Conservation (phyloP, 2,113 vertebrate genomes). For the Istiophorus platypterus region DNA sequence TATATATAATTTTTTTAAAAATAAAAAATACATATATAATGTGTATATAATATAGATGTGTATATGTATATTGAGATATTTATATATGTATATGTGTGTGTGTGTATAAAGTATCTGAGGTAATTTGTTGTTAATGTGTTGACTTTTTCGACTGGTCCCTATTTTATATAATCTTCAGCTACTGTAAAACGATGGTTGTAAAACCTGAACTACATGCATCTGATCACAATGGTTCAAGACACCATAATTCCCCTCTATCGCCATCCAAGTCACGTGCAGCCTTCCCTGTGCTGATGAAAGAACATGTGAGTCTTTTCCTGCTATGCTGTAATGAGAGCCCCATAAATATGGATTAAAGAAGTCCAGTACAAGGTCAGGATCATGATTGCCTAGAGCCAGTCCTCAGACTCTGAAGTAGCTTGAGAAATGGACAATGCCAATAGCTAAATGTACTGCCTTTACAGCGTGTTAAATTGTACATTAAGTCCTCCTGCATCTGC, state of each 20-base stretch:
- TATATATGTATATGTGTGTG: no score
- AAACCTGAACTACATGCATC: not conserved
- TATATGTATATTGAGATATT: no score
- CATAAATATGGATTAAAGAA: conserved; percentile 61
- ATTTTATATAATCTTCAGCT: not conserved
- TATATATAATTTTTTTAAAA: no score
- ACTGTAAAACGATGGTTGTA: not conserved
- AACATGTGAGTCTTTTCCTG: conserved; percentile 6
- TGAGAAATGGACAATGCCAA: conserved; percentile 10
- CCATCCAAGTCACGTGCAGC: conserved; percentile 25
- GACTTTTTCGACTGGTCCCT: not conserved
- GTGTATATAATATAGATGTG: no score
- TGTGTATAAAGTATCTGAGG: not conserved
- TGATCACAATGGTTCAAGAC: not conserved
- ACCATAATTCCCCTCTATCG: conserved; percentile 16
- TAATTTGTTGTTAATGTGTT: not conserved
- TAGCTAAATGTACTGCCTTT: conserved; percentile 13
- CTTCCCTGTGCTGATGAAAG: conserved; percentile 36
- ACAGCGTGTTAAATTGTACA: not conserved
- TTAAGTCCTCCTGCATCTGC: not conserved
- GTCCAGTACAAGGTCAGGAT: conserved; percentile 51
- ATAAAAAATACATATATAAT: no score
- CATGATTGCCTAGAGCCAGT: conserved; percentile 8
- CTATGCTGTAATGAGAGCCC: conserved; percentile 28
- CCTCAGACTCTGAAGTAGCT: not conserved